phyloP scores from a whole-genome alignment of 1,140 invertebrate genomes.

The Atta cephalotes region DNA sequence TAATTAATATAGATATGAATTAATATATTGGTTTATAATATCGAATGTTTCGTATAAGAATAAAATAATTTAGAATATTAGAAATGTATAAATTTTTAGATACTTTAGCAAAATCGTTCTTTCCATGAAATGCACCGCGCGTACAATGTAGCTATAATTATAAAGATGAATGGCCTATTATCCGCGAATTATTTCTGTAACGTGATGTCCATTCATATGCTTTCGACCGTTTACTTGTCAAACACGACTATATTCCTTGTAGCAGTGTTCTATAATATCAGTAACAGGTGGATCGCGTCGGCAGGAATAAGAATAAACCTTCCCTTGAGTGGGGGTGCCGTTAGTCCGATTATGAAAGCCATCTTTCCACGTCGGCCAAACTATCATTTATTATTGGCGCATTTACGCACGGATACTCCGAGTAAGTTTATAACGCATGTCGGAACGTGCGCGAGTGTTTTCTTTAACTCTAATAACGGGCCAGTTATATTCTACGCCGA shows the following conservation, averaged over 20 bases:
- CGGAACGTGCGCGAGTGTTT: slow-evolving; percentile 8
- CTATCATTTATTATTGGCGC: slow-evolving; percentile 30
- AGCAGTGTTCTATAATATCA: background rate
- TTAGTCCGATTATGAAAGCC: slow-evolving; percentile 33
- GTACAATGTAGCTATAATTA: background rate
- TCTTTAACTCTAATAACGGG: slow-evolving; percentile 69
- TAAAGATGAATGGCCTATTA: background rate
- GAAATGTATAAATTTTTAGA: no score
- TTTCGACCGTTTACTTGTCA: slow-evolving; percentile 15
- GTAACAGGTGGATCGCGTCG: slow-evolving; percentile 47
- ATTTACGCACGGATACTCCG: slow-evolving; percentile 21
- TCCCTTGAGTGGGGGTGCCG: background rate
- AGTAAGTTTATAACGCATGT: slow-evolving; percentile 8
- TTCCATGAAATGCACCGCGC: background rate
- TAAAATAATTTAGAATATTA: no score
- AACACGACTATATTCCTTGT: background rate
- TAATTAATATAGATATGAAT: no score
- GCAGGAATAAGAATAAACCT: background rate
- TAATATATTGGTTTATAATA: no score
- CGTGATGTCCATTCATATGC: background rate
- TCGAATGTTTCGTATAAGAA: no score
- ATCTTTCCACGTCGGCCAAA: background rate
- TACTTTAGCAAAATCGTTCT: no score
- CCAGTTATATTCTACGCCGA: slow-evolving; percentile 73
- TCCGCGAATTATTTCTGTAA: background rate